A percentile compares a stretch with the other conserved stretches of the same genome.
These are phyloP conservation scores for Eupristina koningsbergeri DNA, from an alignment of 1,140 invertebrate species.

Conservation along the genomic window DNA sequence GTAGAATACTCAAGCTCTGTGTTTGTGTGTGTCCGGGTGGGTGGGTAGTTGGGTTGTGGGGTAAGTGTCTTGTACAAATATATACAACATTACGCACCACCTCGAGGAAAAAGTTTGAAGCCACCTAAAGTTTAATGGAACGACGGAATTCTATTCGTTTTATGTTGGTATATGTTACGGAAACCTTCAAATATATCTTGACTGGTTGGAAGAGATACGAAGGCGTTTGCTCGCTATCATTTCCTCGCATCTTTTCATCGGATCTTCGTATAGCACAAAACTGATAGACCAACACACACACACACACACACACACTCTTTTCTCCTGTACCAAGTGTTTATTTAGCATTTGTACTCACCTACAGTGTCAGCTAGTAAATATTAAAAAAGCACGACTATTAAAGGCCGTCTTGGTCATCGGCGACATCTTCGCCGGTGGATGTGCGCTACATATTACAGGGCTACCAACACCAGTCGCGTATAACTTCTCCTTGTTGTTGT, in stretches of 20 bases:
- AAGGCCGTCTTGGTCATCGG: not conserved
- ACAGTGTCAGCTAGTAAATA: not conserved
- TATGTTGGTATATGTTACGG: too few species aligned
- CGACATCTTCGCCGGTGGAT: not conserved
- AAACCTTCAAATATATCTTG: too few species aligned
- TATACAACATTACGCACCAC: too few species aligned
- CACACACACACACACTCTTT: too few species aligned
- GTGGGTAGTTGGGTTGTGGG: too few species aligned
- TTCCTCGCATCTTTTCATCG: constrained; percentile 4
- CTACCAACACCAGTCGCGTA: not conserved
- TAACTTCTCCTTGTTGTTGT: not conserved
- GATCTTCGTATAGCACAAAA: not conserved
- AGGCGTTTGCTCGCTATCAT: not conserved
- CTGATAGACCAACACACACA: not conserved
- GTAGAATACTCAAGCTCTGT: too few species aligned
- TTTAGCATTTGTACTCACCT: not conserved
- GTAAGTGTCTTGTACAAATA: too few species aligned
- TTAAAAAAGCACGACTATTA: not conserved
- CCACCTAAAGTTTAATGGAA: too few species aligned
- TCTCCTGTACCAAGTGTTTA: not conserved
- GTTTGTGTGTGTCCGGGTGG: too few species aligned
- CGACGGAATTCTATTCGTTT: too few species aligned
- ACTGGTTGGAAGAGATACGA: not conserved
- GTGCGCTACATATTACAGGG: not conserved
- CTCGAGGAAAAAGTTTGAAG: too few species aligned